phyloP scores from a whole-genome alignment of 2,888 invertebrate genomes.

The Diarsia dahlii region DNA sequence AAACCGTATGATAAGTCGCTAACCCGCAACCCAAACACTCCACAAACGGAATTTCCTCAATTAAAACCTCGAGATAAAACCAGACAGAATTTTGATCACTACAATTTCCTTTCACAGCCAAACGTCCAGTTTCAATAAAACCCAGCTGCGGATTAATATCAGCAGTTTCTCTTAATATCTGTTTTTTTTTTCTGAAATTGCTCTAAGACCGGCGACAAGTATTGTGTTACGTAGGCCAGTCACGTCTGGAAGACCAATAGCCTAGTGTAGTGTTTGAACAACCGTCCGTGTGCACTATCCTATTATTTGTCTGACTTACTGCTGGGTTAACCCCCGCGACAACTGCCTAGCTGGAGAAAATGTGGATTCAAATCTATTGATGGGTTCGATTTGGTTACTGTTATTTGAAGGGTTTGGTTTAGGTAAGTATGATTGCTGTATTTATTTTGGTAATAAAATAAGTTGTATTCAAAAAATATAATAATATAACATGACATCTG shows the following conservation, averaged over 20 bases:
- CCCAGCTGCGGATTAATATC: constrained; percentile 56
- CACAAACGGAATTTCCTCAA: constrained; percentile 25
- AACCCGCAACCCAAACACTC: constrained; percentile 7
- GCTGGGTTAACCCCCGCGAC: constrained; percentile 47
- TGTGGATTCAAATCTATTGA: constrained; percentile 18
- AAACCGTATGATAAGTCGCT: background rate
- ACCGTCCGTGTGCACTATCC: constrained; percentile 65
- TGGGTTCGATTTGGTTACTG: background rate
- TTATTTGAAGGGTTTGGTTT: background rate
- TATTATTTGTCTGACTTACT: constrained; percentile 70
- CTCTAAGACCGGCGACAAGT: constrained; percentile 67
- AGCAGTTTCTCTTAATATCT: constrained; percentile 56
- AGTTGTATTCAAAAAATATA: no score
- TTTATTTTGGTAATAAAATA: background rate
- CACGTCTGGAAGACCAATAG: constrained; percentile 68
- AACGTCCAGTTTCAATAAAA: constrained; percentile 44
- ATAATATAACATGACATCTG: no score
- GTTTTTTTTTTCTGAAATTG: constrained; percentile 65
- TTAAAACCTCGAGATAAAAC: constrained; percentile 28
- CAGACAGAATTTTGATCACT: constrained; percentile 40
- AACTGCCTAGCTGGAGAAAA: constrained; percentile 24
- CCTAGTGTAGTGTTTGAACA: constrained; percentile 62
- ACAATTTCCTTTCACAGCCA: constrained; percentile 36
- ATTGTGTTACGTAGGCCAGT: constrained; percentile 64
- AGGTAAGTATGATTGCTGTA: no score